Percentiles rank a stretch among this genome's conserved stretches.
These are phyloP conservation scores for Sussaba pulchella DNA, from an alignment of 2,888 invertebrate species.

Conservation along the genomic window DNA sequence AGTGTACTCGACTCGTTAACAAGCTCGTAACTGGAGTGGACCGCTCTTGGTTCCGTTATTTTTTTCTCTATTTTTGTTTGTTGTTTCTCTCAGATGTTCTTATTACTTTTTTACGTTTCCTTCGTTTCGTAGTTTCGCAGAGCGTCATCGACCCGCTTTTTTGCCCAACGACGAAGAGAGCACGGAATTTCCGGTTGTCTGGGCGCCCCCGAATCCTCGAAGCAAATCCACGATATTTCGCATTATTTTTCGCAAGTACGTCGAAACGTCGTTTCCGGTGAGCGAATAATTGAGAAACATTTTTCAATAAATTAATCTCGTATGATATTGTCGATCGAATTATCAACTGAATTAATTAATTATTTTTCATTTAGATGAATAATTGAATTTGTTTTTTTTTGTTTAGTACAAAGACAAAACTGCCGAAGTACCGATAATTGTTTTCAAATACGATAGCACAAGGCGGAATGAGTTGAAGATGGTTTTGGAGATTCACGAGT, in stretches of 20 bases:
- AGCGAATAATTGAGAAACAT: constrained; percentile 25
- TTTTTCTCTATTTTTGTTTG: constrained; percentile 1
- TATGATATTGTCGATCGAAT: no score
- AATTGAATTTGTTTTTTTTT: constrained; percentile 39
- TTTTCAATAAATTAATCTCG: background rate
- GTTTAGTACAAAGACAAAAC: constrained; percentile 80
- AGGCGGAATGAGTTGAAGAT: constrained; percentile 79
- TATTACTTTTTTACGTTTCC: constrained; percentile 14
- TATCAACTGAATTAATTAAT: no score
- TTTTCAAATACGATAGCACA: constrained; percentile 82
- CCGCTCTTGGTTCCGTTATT: background rate
- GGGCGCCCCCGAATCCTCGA: constrained; percentile 79
- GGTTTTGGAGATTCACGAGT: constrained; percentile 78
- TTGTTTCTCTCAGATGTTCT: constrained; percentile 1
- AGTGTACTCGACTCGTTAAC: constrained; percentile 24
- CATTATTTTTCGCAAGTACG: constrained; percentile 79
- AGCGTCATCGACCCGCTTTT: constrained; percentile 77
- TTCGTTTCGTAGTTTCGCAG: constrained; percentile 73
- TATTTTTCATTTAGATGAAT: no score
- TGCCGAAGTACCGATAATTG: constrained; percentile 76
- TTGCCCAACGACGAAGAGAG: constrained; percentile 73
- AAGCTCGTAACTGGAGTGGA: constrained; percentile 38
- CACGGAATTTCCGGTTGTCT: constrained; percentile 76
- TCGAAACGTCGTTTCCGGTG: constrained; percentile 78
- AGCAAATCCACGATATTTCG: constrained; percentile 79